Evolutionary conservation across 2,888 invertebrate genomes (phyloP).

Genomic region (Priapulus caudatus): DNA sequence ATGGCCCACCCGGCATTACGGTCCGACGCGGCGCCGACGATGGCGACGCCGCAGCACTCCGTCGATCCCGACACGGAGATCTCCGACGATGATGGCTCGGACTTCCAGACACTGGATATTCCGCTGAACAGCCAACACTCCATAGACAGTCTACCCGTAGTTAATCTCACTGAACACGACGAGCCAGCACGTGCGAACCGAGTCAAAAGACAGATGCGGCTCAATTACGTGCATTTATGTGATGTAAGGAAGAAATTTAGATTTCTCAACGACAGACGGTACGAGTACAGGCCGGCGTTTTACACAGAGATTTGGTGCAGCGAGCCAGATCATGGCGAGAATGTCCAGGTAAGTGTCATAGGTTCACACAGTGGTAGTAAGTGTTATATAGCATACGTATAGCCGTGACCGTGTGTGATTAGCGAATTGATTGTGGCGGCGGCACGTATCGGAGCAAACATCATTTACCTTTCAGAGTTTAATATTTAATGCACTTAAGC

Average conservation of each 20-base stretch:
- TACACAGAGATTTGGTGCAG: conserved; percentile 1
- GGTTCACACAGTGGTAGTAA: too few species aligned
- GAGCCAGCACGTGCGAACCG: background rate
- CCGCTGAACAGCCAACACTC: background rate
- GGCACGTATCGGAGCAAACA: too few species aligned
- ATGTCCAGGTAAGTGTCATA: background rate
- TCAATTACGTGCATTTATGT: conserved; percentile 1
- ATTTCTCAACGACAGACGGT: background rate
- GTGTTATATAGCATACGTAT: too few species aligned
- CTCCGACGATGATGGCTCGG: background rate
- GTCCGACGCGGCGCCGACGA: too few species aligned
- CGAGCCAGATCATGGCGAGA: background rate
- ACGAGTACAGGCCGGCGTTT: conserved; percentile 1
- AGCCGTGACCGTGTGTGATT: too few species aligned
- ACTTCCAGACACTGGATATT: background rate
- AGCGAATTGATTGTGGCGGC: too few species aligned
- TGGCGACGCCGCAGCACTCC: too few species aligned
- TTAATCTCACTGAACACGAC: background rate
- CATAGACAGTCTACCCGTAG: background rate
- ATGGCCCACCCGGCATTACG: background rate
- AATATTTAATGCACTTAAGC: too few species aligned
- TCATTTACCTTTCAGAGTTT: too few species aligned
- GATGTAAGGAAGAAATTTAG: conserved; percentile 3
- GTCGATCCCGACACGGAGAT: background rate
- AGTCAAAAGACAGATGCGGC: background rate